Evolutionary conservation across 2,113 vertebrate species (phyloP).

Genomic region (Leptobrachium ailaonicum): DNA sequence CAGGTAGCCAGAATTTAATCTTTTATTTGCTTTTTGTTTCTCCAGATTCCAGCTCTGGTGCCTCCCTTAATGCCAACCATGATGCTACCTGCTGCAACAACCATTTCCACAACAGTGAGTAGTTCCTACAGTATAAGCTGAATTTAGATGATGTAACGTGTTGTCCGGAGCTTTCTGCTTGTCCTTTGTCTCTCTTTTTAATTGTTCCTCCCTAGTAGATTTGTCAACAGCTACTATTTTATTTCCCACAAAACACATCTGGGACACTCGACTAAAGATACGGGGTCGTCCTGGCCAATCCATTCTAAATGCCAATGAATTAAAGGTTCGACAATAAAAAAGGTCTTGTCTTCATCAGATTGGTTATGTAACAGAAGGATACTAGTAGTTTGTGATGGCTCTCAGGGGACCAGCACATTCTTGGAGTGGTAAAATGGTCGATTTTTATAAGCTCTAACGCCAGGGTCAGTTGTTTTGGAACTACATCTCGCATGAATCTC

Average conservation of each 20-base stretch:
- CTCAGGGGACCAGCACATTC: neutral
- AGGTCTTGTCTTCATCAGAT: too few relatives aligned
- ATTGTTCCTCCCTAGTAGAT: neutral
- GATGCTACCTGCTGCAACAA: conserved; percentile 62
- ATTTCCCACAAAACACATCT: neutral
- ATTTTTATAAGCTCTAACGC: too few relatives aligned
- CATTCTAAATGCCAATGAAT: too few relatives aligned
- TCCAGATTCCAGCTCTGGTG: conserved; percentile 63
- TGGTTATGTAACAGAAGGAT: too few relatives aligned
- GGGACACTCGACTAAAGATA: neutral
- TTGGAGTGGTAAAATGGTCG: too few relatives aligned
- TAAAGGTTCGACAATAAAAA: too few relatives aligned
- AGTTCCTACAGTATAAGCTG: neutral
- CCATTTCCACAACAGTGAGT: conserved; percentile 61
- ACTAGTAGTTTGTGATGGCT: neutral
- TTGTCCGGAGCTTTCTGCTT: neutral
- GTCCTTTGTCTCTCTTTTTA: neutral
- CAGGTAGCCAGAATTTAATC: too few relatives aligned
- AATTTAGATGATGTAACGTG: neutral
- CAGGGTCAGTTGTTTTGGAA: too few relatives aligned
- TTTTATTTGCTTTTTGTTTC: conserved; percentile 12
- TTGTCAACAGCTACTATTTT: too few relatives aligned
- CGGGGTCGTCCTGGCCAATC: too few relatives aligned
- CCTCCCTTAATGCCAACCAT: conserved; percentile 66
- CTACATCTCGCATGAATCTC: too few relatives aligned